Evolutionary conservation across 2,888 invertebrate species (phyloP), one percentile per base, ranked within the genome.

Genomic region (Scaptomyza flava): DNA sequence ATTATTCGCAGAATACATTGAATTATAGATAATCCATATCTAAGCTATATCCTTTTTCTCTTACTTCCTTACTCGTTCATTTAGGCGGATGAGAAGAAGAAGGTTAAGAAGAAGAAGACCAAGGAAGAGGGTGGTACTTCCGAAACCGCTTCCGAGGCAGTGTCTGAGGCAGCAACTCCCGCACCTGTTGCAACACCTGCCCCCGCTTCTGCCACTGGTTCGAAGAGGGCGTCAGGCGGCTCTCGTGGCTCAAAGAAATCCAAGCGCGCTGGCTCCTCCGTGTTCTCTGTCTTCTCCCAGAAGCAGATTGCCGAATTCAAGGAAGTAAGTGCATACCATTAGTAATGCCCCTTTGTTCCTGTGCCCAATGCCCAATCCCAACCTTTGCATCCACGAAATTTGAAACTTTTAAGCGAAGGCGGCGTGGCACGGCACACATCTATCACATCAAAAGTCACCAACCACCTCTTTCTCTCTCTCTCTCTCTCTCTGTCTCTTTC

Each of bases 201-300:
- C 81, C 94, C 95, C 87, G 84, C 94, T 81, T 94, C 94, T 74
- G 94, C 94, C 86, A 94, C 96, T 91, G 95, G 95, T 89, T 96
- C 96, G 79, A 96, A 96, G 90, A 95, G 96, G 87, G 96, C 97
- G 87, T 96, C 96, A 93, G 94, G 94, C 88, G 95, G 95, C 92
- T 94, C 94, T 68, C 91, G 92, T 74, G 92, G 92, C 80, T 92
- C 92, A 68, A 91, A 88, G 81, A 95, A 94, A 92, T 96, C 96
- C 89, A 97, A 97, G 95, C 97, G 92, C 95, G 96, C 92, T 80
- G 98, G 98, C 89, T 97, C 97, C 94, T 98, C 97, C 93, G 98
- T 98, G 92, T 98, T 98, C 95, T 97, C 98, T 91, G 97, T 98
- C 96, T 98, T 98, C 95, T 96, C 97, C 90, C 98, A 98, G 94